Conservation (phyloP, 2,113 vertebrate species). For the Heterotilapia buettikoferi region DNA sequence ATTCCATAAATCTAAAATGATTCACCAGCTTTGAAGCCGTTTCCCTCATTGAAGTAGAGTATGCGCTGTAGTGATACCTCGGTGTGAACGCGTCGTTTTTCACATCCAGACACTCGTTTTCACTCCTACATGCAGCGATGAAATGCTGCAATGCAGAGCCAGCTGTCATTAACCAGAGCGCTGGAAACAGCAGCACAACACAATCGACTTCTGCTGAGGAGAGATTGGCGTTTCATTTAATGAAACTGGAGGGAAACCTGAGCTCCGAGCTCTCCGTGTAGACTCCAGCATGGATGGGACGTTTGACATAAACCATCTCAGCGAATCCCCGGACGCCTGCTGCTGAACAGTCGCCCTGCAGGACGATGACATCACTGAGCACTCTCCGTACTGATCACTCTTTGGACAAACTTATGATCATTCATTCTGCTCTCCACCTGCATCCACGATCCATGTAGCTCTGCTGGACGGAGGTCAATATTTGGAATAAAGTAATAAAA, state of each 20-base stretch:
- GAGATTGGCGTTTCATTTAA: neutral
- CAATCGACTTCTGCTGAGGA: neutral
- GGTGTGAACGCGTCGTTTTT: neutral
- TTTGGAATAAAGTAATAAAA: fast-evolving
- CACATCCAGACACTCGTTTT: neutral
- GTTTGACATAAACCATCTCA: neutral
- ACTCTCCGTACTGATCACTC: neutral
- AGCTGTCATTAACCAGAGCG: neutral
- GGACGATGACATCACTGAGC: neutral
- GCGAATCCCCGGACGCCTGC: neutral
- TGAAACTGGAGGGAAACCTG: neutral
- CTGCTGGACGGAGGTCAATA: neutral
- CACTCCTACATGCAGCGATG: neutral
- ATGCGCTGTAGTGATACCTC: neutral
- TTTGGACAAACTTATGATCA: fast-evolving
- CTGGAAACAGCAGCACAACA: neutral
- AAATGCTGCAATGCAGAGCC: neutral
- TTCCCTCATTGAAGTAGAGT: neutral
- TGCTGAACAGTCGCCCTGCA: neutral
- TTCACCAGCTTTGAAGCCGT: neutral
- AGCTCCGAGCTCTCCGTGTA: neutral
- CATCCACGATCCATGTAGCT: neutral
- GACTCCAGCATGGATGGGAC: neutral
- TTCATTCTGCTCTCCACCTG: neutral
- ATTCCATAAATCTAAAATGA: neutral